phyloP scores from a whole-genome alignment of 2,113 vertebrate genomes.

The Amblyornis subalaris region DNA sequence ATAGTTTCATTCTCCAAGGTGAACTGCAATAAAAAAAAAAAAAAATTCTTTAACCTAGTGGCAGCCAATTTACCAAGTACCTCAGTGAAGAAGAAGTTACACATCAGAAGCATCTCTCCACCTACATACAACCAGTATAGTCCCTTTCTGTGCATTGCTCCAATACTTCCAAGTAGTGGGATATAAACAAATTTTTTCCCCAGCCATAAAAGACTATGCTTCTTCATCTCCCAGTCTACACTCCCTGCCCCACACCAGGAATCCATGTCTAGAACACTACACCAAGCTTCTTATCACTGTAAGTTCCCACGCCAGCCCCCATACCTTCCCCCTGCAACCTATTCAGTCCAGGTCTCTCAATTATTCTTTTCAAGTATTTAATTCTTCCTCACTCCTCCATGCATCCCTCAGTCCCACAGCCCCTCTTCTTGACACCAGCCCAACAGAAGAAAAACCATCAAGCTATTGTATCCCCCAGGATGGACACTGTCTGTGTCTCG shows the following conservation, averaged over 20 bases:
- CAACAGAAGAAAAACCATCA: neutral
- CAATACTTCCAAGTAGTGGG: neutral
- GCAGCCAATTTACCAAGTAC: neutral
- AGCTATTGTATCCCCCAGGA: neutral
- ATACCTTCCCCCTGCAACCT: neutral
- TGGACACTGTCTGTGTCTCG: neutral
- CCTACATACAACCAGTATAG: neutral
- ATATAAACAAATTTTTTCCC: neutral
- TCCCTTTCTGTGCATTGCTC: neutral
- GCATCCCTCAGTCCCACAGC: neutral
- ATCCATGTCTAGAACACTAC: neutral
- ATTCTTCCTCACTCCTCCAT: neutral
- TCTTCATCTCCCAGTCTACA: neutral
- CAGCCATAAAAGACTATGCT: rapidly evolving
- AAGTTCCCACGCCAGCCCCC: neutral
- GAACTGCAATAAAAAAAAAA: neutral
- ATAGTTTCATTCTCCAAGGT: neutral
- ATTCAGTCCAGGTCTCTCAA: neutral
- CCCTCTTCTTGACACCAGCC: neutral
- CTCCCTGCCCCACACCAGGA: neutral
- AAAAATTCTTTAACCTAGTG: neutral
- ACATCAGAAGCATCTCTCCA: neutral
- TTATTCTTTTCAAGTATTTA: neutral
- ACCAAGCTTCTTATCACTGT: neutral
- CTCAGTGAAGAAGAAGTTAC: neutral